phyloP scores from a whole-genome alignment of 2,797 vertebrate species.

The Periophthalmus magnuspinnatus region DNA sequence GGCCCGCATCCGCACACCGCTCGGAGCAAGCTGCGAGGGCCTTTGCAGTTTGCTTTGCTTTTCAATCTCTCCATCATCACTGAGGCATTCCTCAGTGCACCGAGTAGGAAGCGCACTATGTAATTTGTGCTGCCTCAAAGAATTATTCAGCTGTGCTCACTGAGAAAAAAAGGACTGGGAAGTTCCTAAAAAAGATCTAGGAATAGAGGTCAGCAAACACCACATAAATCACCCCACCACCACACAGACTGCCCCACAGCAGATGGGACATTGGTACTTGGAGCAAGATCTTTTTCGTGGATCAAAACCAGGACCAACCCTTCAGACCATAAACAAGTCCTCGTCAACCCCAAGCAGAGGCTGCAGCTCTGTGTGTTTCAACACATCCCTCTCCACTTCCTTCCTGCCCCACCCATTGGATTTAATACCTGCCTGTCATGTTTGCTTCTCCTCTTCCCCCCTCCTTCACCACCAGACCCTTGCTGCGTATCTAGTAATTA shows the following conservation, averaged over 20 bases:
- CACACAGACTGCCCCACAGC: slow-evolving; percentile 59
- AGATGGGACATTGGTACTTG: slow-evolving; percentile 70
- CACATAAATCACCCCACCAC: slow-evolving; percentile 64
- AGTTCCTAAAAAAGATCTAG: slow-evolving; percentile 65
- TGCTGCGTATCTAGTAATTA: slow-evolving; percentile 79
- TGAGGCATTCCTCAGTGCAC: slow-evolving; percentile 61
- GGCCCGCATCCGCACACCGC: slow-evolving; percentile 49
- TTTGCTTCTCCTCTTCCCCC: slow-evolving; percentile 51
- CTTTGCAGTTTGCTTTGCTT: slow-evolving; percentile 53
- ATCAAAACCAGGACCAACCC: slow-evolving; percentile 63
- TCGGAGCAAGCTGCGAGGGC: slow-evolving; percentile 53
- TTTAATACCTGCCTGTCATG: slow-evolving; percentile 79
- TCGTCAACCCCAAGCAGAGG: slow-evolving; percentile 64
- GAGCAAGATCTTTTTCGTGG: slow-evolving; percentile 42
- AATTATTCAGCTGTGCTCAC: slow-evolving; percentile 65
- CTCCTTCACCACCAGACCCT: slow-evolving; percentile 71
- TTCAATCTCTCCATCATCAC: slow-evolving; percentile 65
- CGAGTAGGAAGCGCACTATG: slow-evolving; percentile 57
- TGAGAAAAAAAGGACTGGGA: slow-evolving; percentile 51
- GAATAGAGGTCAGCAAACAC: slow-evolving; percentile 61
- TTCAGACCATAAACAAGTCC: slow-evolving; percentile 72
- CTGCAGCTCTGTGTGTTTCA: slow-evolving; percentile 67
- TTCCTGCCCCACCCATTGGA: slow-evolving; percentile 74
- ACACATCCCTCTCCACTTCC: slow-evolving; percentile 70
- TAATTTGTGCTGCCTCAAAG: slow-evolving; percentile 70